Conservation (phyloP, 1,140 invertebrate genomes). For the Pseudomyrmex cubaensis region DNA sequence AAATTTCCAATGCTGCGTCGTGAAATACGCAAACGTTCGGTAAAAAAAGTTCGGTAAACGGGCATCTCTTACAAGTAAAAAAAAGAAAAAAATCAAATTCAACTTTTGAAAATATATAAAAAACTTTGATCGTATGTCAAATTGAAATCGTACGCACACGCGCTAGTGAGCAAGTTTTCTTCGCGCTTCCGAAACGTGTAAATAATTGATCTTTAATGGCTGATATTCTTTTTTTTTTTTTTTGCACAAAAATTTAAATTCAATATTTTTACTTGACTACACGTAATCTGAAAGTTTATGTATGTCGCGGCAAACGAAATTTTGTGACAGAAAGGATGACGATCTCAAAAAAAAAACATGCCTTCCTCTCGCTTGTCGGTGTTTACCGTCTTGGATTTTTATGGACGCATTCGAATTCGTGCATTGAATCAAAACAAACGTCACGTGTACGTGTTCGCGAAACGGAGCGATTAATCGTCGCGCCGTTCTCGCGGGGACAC, state of each 20-base stretch:
- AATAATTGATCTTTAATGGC: not conserved
- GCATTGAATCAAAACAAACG: slow-evolving; percentile 57
- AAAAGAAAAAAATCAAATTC: not conserved
- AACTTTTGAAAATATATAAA: not conserved
- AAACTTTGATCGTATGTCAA: not conserved
- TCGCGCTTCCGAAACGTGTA: no score
- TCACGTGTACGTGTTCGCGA: slow-evolving; percentile 34
- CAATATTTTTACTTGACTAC: not conserved
- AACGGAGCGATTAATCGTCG: slow-evolving; percentile 2
- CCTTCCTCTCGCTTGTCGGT: not conserved
- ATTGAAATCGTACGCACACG: no score
- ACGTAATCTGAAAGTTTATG: not conserved
- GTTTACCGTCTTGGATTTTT: slow-evolving; percentile 38
- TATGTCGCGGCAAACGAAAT: not conserved
- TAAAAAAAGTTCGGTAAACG: no score
- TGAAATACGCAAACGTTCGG: no score
- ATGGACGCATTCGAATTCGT: slow-evolving; percentile 58
- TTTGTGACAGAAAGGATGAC: not conserved
- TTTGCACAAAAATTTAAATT: not conserved
- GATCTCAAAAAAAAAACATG: slow-evolving; percentile 4
- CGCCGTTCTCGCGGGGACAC: slow-evolving; percentile 18
- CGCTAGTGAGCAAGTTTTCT: no score
- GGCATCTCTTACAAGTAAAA: not conserved
- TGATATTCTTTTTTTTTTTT: not conserved
- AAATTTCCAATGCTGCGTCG: no score